phyloP scores from a whole-genome alignment of 2,797 vertebrate species.

The Cynopterus sphinx region DNA sequence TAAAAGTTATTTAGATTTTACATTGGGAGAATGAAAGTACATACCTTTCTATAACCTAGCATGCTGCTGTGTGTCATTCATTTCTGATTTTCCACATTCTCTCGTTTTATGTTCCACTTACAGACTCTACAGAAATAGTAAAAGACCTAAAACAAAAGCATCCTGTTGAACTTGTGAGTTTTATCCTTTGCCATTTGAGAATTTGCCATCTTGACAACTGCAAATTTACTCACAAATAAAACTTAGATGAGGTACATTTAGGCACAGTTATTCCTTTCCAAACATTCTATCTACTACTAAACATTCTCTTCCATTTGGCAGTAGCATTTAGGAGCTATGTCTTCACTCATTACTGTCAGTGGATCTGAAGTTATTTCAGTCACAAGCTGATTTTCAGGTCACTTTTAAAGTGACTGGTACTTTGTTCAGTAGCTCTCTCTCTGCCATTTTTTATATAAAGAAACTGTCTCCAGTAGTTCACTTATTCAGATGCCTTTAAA shows the following conservation, averaged over 20 bases:
- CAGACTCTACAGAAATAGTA: neutral
- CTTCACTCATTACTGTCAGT: neutral
- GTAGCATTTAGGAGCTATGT: neutral
- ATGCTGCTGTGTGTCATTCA: neutral
- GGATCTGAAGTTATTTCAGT: neutral
- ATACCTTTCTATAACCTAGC: neutral
- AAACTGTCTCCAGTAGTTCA: neutral
- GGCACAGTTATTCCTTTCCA: neutral
- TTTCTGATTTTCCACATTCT: neutral
- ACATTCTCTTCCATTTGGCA: neutral
- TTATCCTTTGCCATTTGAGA: neutral
- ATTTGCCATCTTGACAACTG: neutral
- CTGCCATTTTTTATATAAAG: neutral
- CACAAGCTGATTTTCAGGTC: neutral
- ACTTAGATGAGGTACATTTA: neutral
- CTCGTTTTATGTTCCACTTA: neutral
- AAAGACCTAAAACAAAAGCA: neutral
- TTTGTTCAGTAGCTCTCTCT: neutral
- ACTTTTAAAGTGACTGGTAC: neutral
- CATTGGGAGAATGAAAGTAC: neutral
- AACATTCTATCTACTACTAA: neutral
- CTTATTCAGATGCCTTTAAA: neutral
- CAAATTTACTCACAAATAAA: neutral
- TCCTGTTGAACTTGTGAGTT: neutral
- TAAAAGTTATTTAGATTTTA: neutral